phyloP scores from a whole-genome alignment of 2,888 invertebrate genomes.

The Netelia fuscicornis region DNA sequence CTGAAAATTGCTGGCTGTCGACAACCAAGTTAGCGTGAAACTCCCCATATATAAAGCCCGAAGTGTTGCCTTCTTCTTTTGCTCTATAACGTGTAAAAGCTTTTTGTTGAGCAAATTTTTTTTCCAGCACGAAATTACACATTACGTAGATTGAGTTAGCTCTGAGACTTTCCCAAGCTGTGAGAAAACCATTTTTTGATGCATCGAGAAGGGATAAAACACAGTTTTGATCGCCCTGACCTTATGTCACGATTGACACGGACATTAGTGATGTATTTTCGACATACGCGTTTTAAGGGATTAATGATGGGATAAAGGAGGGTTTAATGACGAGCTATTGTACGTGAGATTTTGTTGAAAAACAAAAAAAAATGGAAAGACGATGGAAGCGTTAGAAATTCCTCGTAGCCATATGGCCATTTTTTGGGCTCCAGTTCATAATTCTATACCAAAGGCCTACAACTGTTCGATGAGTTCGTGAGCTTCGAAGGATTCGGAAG shows the following conservation, averaged over 20 bases:
- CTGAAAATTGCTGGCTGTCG: too few relatives aligned
- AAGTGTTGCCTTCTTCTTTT: background rate
- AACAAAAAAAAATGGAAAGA: background rate
- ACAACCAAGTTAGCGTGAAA: background rate
- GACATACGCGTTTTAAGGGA: background rate
- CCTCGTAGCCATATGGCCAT: slow-evolving; percentile 43
- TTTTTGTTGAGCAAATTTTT: slow-evolving; percentile 51
- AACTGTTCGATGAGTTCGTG: slow-evolving; percentile 21
- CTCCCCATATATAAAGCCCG: background rate
- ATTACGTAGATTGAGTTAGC: slow-evolving; percentile 65
- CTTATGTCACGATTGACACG: slow-evolving; percentile 47
- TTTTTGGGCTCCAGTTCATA: background rate
- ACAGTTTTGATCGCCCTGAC: slow-evolving; percentile 57
- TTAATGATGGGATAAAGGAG: too few relatives aligned
- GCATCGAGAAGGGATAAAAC: slow-evolving; percentile 26
- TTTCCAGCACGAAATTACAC: slow-evolving; percentile 59
- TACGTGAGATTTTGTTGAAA: background rate
- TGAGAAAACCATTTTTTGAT: slow-evolving; percentile 23
- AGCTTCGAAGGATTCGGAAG: slow-evolving; percentile 50
- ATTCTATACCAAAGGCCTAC: slow-evolving; percentile 3
- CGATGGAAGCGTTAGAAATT: slow-evolving; percentile 50
- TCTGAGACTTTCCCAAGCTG: slow-evolving; percentile 63
- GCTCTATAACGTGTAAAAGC: slow-evolving; percentile 36
- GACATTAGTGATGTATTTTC: slow-evolving; percentile 26
- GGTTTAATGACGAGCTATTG: background rate